phyloP scores from a whole-genome alignment of 92 coral and sea anemone genomes.

The Palythoa grandiflora region DNA sequence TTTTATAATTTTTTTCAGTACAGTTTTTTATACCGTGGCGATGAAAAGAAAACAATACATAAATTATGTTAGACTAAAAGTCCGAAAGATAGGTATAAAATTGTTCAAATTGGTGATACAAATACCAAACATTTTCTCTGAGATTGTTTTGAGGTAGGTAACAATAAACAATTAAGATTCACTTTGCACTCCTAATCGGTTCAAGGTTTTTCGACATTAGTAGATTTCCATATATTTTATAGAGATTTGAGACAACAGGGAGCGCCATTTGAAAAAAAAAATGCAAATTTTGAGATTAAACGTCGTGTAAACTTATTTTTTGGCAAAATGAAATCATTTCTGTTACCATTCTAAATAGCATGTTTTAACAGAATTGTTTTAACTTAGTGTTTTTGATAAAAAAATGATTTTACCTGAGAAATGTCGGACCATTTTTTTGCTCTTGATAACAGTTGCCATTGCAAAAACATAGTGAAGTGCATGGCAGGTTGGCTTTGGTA shows the following conservation, averaged over 20 bases:
- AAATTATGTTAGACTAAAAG: not conserved
- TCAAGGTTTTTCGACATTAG: not conserved
- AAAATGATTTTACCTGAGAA: not conserved
- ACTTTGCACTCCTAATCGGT: not conserved
- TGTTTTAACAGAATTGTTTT: too few relatives aligned
- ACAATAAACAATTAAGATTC: not conserved
- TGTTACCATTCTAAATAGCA: not conserved
- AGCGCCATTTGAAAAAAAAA: too few relatives aligned
- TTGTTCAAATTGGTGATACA: not conserved
- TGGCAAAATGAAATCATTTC: too few relatives aligned
- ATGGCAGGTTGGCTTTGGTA: constrained; percentile 60
- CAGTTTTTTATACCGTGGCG: too few relatives aligned
- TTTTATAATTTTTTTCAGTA: too few relatives aligned
- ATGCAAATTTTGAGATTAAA: too few relatives aligned
- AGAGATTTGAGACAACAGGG: not conserved
- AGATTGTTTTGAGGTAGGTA: not conserved
- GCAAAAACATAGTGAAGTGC: constrained; percentile 70
- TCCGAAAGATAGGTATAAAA: not conserved
- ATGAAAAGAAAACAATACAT: too few relatives aligned
- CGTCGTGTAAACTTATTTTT: too few relatives aligned
- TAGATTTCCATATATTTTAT: not conserved
- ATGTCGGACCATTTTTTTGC: too few relatives aligned
- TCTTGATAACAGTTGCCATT: constrained; percentile 31
- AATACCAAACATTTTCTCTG: not conserved
- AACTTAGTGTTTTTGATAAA: too few relatives aligned